A percentile compares a stretch with the other conserved stretches of the same genome.
These are phyloP conservation scores for Percopsis omiscomaycus DNA, from an alignment of 2,797 vertebrate genomes.

Conservation along the genomic window DNA sequence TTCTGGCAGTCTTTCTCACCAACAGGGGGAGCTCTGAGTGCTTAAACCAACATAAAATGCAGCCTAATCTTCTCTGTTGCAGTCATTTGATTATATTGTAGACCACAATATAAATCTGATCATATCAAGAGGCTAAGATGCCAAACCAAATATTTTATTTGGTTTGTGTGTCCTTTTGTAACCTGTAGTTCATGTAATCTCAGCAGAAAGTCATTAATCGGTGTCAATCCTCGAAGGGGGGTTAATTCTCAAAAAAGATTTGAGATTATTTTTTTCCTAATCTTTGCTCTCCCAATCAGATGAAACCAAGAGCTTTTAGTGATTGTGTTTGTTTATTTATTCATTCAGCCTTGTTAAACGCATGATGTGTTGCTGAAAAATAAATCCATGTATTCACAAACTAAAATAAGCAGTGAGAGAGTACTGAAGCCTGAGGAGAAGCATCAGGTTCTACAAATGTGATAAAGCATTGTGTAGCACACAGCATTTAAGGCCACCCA, in stretches of 20 bases:
- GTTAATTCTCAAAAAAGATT: constrained; percentile 58
- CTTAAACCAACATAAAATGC: constrained; percentile 31
- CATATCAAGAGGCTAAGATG: constrained; percentile 31
- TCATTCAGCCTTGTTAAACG: constrained; percentile 46
- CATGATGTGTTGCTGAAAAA: constrained; percentile 38
- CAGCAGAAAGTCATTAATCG: constrained; percentile 59
- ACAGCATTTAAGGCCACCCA: constrained; percentile 24
- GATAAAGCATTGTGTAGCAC: constrained; percentile 35
- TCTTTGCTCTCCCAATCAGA: constrained; percentile 47
- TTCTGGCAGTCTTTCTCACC: constrained; percentile 33
- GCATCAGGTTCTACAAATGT: constrained; percentile 37
- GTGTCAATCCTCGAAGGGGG: constrained; percentile 58
- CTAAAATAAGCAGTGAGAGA: constrained; percentile 44
- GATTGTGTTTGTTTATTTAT: constrained; percentile 12
- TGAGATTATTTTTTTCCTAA: constrained; percentile 67
- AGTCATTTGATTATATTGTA: constrained; percentile 36
- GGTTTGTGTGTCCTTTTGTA: constrained; percentile 42
- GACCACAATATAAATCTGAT: constrained; percentile 41
- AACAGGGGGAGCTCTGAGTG: constrained; percentile 72
- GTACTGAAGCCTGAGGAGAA: constrained; percentile 35
- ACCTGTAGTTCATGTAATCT: constrained; percentile 58
- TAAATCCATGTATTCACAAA: constrained; percentile 33
- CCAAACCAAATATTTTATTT: constrained; percentile 37
- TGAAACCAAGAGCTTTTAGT: constrained; percentile 48
- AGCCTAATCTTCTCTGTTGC: constrained; percentile 21